A percentile compares a stretch with the other conserved stretches of the same genome.
Conservation (phyloP, 2,113 vertebrate genomes). For the Glareola pratincola region DNA sequence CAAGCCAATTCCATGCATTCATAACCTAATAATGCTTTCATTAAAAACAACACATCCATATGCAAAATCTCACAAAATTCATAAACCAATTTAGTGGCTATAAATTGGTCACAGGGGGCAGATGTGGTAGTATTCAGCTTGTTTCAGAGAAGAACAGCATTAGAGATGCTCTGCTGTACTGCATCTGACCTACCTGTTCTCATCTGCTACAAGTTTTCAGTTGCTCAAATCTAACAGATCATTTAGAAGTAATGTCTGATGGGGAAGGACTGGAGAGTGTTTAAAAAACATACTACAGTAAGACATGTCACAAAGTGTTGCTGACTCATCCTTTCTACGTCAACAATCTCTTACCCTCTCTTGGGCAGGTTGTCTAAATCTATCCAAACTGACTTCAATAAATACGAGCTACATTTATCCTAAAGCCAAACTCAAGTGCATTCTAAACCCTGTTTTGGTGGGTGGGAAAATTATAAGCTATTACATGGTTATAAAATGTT, state of each 20-base stretch:
- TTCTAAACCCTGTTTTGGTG: neutral
- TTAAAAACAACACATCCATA: accelerated
- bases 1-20: neutral
- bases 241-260: neutral
- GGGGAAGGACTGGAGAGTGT: neutral
- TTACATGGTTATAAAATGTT: neutral
- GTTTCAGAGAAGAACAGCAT: neutral
- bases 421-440: neutral
- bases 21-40: neutral
- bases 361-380: neutral
- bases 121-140: neutral
- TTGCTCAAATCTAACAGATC: neutral
- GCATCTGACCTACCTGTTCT: neutral
- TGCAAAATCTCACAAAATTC: neutral
- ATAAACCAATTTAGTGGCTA: neutral
- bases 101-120: neutral
- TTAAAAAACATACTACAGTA: neutral
- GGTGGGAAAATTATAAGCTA: neutral
- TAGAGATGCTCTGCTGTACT: neutral
- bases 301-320: neutral
- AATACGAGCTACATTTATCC: neutral
- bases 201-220: neutral
- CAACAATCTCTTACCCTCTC: neutral
- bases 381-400: neutral
- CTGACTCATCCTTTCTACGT: neutral